A percentile compares a stretch with the other conserved stretches of the same genome.
phyloP scores from a whole-genome alignment of 2,797 vertebrate genomes.

The Chelon auratus region DNA sequence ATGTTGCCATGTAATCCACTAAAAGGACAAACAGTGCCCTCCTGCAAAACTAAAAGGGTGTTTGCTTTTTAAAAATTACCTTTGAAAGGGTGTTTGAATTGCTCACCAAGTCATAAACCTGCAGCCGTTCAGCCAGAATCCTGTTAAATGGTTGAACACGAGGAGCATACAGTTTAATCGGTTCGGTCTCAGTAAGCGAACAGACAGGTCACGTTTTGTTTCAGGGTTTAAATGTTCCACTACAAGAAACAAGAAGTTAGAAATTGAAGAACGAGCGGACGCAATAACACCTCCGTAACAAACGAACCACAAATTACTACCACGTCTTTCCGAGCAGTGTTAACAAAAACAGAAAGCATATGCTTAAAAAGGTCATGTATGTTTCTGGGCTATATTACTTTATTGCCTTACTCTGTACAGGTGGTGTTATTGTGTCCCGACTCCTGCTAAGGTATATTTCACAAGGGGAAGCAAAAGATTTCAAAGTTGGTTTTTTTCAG shows the following conservation, averaged over 20 bases:
- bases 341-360: constrained; percentile 7
- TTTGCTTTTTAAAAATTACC: constrained; percentile 58
- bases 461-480: constrained; percentile 4
- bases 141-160: constrained; percentile 28
- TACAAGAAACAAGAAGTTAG: neutral
- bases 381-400: neutral
- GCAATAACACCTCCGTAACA: constrained; percentile 44
- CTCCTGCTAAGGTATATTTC: constrained; percentile 2
- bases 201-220: constrained; percentile 16
- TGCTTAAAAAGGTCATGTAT: constrained; percentile 1
- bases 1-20: constrained; percentile 79
- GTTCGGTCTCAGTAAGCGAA: constrained; percentile 19
- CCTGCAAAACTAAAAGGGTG: constrained; percentile 54
- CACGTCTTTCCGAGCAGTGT: neutral
- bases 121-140: constrained; percentile 37
- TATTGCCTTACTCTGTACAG: neutral
- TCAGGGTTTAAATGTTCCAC: constrained; percentile 18
- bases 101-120: constrained; percentile 35
- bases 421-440: constrained; percentile 60
- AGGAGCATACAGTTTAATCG: neutral
- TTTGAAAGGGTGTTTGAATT: constrained; percentile 47
- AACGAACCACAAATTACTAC: neutral
- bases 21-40: constrained; percentile 68
- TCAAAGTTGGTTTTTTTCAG: constrained; percentile 11
- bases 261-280: constrained; percentile 29